Base-by-base conservation (phyloP, 2,888 invertebrate genomes). In the Sepioteuthis lessoniana region DNA sequence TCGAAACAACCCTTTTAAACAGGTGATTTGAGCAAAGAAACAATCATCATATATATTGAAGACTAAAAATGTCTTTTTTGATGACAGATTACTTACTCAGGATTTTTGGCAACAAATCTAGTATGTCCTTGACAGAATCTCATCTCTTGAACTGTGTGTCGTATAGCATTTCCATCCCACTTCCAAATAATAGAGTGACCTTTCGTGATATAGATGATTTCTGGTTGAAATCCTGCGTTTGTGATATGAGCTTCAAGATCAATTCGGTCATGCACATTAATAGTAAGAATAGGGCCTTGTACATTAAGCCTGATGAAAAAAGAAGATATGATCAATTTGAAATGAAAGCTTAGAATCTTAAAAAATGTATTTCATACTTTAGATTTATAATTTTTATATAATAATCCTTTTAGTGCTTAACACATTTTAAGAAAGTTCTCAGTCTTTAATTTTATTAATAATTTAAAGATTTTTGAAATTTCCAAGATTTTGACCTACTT, bases 181-280 rank as follows among this genome's bases (percentile, higher is more conserved):
- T 95, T 95, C 97, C 97, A 97, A 94, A 96, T 96, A 28, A 97
- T 95, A 21, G 96, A 94, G 94, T 96, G 96, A 21, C 97, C 97
- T 95, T 97, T 97, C 94, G 97, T 97, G 50, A 97, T 95, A 93
- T 96, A 95, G 92, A 97, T 96, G n/a, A 96, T 95, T n/a, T 96
- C 95, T 31, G 97, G 97, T n/a, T 95, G 94, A 95, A 97, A 97
- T 3, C 97, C 97, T 25, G 96, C 95, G 94, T 97, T 97, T 13
- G 96, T 96, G 13, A 97, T 95, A 42, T 96, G 96, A 0, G 96
- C 96, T 93, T 95, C 94, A 21, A 97, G 94, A 93, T 97, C 96
- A 91, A 95, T 95, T 46, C 97, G 95, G 16, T 96, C 95, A 46
- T 95, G 95, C 0, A 97, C 97, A 31, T 95, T 96, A 38, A 97